Evolutionary conservation across 2,113 vertebrate genomes (phyloP).

Genomic region (Donacobius atricapilla): DNA sequence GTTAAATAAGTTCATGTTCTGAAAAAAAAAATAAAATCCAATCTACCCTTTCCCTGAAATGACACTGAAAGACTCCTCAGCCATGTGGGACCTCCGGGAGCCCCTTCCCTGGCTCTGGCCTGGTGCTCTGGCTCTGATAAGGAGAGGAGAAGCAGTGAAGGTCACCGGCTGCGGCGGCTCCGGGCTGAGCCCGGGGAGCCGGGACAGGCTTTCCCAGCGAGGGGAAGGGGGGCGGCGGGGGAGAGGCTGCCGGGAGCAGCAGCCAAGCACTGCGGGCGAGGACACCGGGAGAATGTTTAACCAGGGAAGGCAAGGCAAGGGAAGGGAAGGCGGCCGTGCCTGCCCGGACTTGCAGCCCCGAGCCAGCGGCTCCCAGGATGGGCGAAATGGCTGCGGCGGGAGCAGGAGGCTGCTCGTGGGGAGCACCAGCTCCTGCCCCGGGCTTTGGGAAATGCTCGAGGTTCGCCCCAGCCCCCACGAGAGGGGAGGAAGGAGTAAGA

Average conservation of each 20-base stretch:
- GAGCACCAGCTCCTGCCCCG: not conserved
- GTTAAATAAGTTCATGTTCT: not conserved
- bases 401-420: rapidly evolving
- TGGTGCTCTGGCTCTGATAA: not conserved
- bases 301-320: not conserved
- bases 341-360: not conserved
- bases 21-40: not conserved
- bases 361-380: not conserved
- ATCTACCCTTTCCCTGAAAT: not conserved
- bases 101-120: not conserved
- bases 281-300: constrained; percentile 13
- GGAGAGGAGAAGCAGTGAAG: constrained; percentile 21
- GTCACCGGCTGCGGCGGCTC: constrained; percentile 10
- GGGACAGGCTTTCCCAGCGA: not conserved
- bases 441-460: not conserved
- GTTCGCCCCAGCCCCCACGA: not conserved
- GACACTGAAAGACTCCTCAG: not conserved
- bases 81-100: not conserved
- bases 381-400: not conserved
- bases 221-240: not conserved
- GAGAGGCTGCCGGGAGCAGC: constrained; percentile 18
- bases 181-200: not conserved
- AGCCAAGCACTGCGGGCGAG: constrained; percentile 13
- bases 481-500: not conserved
- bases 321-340: not conserved